Conservation (phyloP, 2,113 vertebrate genomes). For the Tiliqua scincoides region DNA sequence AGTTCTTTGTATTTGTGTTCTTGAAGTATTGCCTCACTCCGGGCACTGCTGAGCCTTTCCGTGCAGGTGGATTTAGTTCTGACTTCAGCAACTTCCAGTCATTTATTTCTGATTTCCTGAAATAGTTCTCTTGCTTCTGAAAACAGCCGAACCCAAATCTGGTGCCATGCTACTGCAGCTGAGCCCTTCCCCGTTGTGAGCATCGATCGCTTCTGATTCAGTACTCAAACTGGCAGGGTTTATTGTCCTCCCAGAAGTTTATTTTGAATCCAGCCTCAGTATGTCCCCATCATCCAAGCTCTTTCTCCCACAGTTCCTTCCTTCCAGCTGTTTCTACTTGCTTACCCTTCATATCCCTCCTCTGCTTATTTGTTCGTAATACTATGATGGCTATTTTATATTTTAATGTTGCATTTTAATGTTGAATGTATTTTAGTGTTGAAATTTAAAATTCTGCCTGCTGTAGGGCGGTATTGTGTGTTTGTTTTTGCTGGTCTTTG, state of each 20-base stretch:
- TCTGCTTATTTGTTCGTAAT: too few relatives aligned
- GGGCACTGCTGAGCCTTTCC: slow-evolving; percentile 27
- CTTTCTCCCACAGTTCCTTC: not conserved
- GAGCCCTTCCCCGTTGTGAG: slow-evolving; percentile 14
- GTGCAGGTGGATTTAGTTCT: slow-evolving; percentile 36
- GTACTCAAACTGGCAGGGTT: not conserved
- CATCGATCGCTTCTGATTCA: not conserved
- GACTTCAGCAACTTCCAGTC: not conserved
- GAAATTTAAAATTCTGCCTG: not conserved
- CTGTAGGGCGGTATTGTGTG: too few relatives aligned
- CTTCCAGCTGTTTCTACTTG: too few relatives aligned
- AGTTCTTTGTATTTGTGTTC: slow-evolving; percentile 35
- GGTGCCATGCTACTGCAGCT: slow-evolving; percentile 25
- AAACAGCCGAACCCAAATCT: slow-evolving; percentile 2
- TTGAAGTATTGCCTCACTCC: slow-evolving; percentile 37
- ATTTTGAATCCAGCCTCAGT: not conserved
- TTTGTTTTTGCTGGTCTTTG: too few relatives aligned
- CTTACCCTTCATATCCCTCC: too few relatives aligned
- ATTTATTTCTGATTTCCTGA: slow-evolving; percentile 18
- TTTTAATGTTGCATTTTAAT: too few relatives aligned
- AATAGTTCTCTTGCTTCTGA: slow-evolving; percentile 11
- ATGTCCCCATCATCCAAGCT: not conserved
- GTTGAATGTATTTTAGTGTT: too few relatives aligned
- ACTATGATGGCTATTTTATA: too few relatives aligned
- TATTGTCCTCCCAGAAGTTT: not conserved